Percentiles rank a stretch among this genome's conserved stretches.
These are phyloP conservation scores for Euura lappo DNA, from an alignment of 1,140 invertebrate genomes.

Conservation along the genomic window DNA sequence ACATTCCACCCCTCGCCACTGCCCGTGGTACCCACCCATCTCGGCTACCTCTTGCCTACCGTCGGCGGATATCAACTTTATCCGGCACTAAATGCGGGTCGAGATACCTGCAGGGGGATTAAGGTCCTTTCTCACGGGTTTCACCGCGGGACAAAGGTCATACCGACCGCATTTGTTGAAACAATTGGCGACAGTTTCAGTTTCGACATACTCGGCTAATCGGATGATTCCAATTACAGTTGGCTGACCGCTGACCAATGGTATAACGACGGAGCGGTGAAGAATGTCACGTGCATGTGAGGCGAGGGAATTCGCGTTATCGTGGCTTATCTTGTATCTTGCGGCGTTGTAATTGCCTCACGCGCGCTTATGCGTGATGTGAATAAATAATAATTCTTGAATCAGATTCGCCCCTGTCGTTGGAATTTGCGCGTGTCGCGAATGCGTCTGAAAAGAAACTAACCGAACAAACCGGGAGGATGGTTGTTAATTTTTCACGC, in stretches of 20 bases:
- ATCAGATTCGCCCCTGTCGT: neutral
- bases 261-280: too few relatives aligned
- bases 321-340: conserved; percentile 41
- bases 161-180: neutral
- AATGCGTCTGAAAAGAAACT: neutral
- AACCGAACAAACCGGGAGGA: neutral
- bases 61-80: neutral
- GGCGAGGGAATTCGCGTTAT: conserved; percentile 21
- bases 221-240: too few relatives aligned
- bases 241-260: too few relatives aligned
- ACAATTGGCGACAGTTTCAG: too few relatives aligned
- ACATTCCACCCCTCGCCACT: conserved; percentile 44
- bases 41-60: neutral
- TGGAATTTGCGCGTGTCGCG: neutral
- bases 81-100: neutral
- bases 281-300: too few relatives aligned
- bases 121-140: neutral
- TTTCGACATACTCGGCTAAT: too few relatives aligned
- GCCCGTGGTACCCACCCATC: too few relatives aligned
- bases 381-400: neutral
- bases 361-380: conserved; percentile 28
- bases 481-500: neutral
- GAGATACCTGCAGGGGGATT: neutral
- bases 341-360: conserved; percentile 44
- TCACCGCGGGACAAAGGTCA: neutral